phyloP scores from a whole-genome alignment of 2,888 invertebrate species.

The Lasius platythorax region DNA sequence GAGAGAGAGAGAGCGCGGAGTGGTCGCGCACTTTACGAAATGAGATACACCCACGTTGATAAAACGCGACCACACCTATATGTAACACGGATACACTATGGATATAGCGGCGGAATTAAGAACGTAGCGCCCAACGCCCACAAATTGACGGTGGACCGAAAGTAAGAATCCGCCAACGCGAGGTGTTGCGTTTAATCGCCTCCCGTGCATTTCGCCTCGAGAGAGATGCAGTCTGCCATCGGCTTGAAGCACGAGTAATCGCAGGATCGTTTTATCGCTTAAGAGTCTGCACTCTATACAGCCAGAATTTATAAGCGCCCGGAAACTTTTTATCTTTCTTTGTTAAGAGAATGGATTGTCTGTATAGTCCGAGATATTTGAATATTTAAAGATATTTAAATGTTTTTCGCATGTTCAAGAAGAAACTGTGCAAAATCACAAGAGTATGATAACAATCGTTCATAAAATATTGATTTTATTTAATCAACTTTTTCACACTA shows the following conservation, averaged over 20 bases:
- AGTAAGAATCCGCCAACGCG: conserved; percentile 40
- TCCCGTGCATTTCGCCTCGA: conserved; percentile 31
- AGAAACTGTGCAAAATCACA: not conserved
- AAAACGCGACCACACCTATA: conserved; percentile 69
- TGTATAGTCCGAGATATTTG: not conserved
- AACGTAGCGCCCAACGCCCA: conserved; percentile 2
- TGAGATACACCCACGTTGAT: conserved; percentile 73
- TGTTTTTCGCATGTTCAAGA: not conserved
- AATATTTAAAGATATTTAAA: not conserved
- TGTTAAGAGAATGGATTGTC: conserved; percentile 20
- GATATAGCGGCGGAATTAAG: conserved; percentile 39
- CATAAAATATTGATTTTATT: not conserved
- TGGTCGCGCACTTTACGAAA: conserved; percentile 73
- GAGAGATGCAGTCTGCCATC: conserved; percentile 35
- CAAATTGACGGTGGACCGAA: conserved; percentile 22
- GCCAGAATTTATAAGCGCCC: conserved; percentile 8
- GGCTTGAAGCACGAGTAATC: conserved; percentile 31
- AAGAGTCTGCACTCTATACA: conserved; percentile 9
- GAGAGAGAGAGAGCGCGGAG: conserved; percentile 52
- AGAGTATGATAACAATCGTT: not conserved
- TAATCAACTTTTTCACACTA: not conserved
- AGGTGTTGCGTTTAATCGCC: conserved; percentile 28
- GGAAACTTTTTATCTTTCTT: conserved; percentile 33
- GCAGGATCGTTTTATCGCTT: conserved; percentile 33
- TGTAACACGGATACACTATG: conserved; percentile 34